Percentiles rank a stretch among this genome's conserved stretches.
These are phyloP conservation scores for Callipepla californica DNA, from an alignment of 2,113 vertebrate species.

Conservation along the genomic window DNA sequence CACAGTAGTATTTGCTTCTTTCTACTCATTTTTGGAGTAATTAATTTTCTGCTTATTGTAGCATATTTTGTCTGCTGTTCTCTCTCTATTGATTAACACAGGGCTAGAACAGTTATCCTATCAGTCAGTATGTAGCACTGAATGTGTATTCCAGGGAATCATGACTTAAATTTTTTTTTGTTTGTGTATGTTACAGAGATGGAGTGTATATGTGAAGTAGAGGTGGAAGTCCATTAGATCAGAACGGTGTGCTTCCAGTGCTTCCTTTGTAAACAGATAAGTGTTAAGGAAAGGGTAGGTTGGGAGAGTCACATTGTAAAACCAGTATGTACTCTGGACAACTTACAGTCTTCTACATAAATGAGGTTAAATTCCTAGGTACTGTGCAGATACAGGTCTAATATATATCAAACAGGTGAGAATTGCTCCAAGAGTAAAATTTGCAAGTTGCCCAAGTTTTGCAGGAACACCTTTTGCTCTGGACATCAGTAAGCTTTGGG, in stretches of 20 bases:
- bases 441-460: background rate
- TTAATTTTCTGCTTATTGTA: slow-evolving; percentile 22
- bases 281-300: background rate
- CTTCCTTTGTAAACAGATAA: background rate
- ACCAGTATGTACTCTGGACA: background rate
- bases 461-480: background rate
- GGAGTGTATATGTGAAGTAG: background rate
- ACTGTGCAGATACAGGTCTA: background rate
- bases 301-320: background rate
- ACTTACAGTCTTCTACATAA: background rate
- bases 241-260: background rate
- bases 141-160: background rate
- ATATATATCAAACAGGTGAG: background rate
- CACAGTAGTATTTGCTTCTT: background rate
- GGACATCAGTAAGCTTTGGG: background rate
- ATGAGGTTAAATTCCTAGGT: background rate
- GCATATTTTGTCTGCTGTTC: background rate
- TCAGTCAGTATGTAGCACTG: background rate
- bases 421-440: background rate
- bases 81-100: background rate
- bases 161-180: background rate
- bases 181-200: background rate
- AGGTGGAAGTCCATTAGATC: background rate
- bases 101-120: background rate
- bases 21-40: background rate